Conservation (phyloP, 92 coral and sea anemone genomes). For the Heteractis magnifica region DNA sequence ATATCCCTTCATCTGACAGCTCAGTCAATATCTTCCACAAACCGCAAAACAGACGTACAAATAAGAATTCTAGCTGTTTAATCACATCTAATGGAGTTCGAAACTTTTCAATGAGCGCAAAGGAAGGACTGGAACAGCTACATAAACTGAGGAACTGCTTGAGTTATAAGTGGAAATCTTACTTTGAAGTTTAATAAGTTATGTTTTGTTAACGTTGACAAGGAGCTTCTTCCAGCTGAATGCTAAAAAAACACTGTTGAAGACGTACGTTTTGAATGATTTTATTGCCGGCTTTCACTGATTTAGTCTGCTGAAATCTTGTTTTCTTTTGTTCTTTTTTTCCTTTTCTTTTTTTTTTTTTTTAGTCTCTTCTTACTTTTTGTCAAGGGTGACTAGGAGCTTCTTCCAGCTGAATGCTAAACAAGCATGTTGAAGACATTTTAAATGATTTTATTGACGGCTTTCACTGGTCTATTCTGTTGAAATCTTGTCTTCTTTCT, state of each 20-base stretch:
- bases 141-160: not conserved
- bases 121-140: not conserved
- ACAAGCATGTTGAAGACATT: not conserved
- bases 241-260: not conserved
- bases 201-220: not conserved
- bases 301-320: too few species aligned
- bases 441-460: not conserved
- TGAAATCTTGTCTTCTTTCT: too few species aligned
- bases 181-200: not conserved
- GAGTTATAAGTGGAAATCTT: not conserved
- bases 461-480: too few species aligned
- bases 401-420: not conserved
- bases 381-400: not conserved
- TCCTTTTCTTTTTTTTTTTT: too few species aligned
- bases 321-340: too few species aligned
- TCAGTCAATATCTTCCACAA: not conserved
- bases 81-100: not conserved
- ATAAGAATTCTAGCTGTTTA: not conserved
- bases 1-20: not conserved
- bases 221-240: not conserved
- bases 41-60: not conserved
- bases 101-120: not conserved
- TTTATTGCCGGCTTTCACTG: too few species aligned
- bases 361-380: too few species aligned
- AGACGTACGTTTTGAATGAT: not conserved